A percentile compares a stretch with the other conserved stretches of the same genome.
Conservation (phyloP, 2,888 invertebrate species). For the Neria commutata region DNA sequence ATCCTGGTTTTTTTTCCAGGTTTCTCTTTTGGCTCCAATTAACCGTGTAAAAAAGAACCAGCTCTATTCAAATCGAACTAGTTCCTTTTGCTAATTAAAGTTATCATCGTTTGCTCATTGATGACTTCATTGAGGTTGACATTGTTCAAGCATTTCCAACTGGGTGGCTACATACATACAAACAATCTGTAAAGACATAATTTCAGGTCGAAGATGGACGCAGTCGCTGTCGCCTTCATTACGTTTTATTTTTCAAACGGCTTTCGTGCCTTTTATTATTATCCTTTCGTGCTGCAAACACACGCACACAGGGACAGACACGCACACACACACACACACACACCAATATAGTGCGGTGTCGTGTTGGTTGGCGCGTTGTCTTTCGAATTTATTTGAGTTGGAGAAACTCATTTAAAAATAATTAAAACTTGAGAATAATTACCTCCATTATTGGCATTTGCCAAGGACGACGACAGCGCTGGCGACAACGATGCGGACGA, state of each 20-base stretch:
- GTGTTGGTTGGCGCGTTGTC: slow-evolving; percentile 4
- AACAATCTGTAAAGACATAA: too few relatives aligned
- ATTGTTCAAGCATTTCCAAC: too few relatives aligned
- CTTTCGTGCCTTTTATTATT: slow-evolving; percentile 8
- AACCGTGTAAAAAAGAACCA: too few relatives aligned
- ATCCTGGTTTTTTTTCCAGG: too few relatives aligned
- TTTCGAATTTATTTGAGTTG: slow-evolving; percentile 38
- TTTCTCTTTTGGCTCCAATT: too few relatives aligned
- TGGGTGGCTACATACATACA: too few relatives aligned
- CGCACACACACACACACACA: background rate
- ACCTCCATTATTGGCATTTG: slow-evolving; percentile 60
- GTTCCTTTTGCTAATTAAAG: too few relatives aligned
- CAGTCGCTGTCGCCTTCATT: too few relatives aligned
- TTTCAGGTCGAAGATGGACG: too few relatives aligned
- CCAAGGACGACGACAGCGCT: slow-evolving; percentile 57
- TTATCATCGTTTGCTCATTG: too few relatives aligned
- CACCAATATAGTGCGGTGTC: background rate
- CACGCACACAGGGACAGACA: background rate
- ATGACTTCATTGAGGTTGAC: too few relatives aligned
- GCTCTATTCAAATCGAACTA: too few relatives aligned
- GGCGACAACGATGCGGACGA: slow-evolving; percentile 63
- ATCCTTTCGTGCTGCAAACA: background rate
- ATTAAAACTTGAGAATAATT: slow-evolving; percentile 60
- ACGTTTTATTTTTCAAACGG: background rate
- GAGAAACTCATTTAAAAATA: slow-evolving; percentile 59